Base-by-base conservation (phyloP, 2,113 vertebrate species). In the Entelurus aequoreus region DNA sequence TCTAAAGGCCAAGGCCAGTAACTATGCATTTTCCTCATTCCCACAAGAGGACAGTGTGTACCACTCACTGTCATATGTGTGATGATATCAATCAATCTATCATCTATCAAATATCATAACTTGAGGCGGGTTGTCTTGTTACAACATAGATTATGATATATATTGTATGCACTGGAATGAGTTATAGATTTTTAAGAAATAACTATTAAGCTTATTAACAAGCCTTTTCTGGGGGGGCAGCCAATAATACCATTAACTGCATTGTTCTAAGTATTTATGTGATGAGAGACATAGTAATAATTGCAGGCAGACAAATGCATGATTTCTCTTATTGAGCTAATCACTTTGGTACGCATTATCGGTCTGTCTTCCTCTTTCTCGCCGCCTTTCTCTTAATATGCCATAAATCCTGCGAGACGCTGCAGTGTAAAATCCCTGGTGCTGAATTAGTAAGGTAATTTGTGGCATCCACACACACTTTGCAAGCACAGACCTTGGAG, bases 201-300 rank as follows among this genome's bases (percentile, higher is more conserved):
- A 88, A 83, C 87, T 73, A 90, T 90, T 83, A 86, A 76, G 87
- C 87, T 86, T 77, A 82, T 86, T 84, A 81, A 86, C 81, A 79
- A 61, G 80, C 68, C 61, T 52, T 52, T 81, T 54, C 86, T 90
- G 90, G 88, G 88, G 88, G 69, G 80, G 62, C 65, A 62, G 90
- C 89, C 90, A 92, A 89, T 90, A 90, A 88, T 81, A 65, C 86
- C 88, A 91, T 92, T 92, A 91, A 88, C 84, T 79, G 81, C 89
- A 87, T 90, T 88, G 88, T 90, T 90, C 80, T 84, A 85, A 88
- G 83, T 90, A 86, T 87, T 90, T 90, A 90, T 86, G 84, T 80
- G 83, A 86, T 85, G 80, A 83, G 85, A 86, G 86, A 88, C 88
- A 90, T 85, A 88, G 88, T 85, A 86, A 90, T 90, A 90, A 90